Evolutionary conservation across 2,113 vertebrate species (phyloP), one percentile per base, ranked within the genome.

Genomic region (Bostrychus sinensis): DNA sequence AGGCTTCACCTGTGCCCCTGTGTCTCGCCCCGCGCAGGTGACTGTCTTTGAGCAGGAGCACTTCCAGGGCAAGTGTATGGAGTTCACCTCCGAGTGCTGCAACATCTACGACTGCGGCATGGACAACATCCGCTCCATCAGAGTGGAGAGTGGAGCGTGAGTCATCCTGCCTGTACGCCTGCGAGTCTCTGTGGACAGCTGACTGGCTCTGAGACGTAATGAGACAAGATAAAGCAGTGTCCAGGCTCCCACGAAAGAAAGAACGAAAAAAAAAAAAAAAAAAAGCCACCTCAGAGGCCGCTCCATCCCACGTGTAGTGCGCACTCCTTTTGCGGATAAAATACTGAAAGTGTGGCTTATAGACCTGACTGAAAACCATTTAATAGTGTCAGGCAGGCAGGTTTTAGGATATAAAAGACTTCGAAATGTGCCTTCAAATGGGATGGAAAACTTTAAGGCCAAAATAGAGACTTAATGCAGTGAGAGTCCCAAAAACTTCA

Each of bases 91-190:
- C 0, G 85, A 89, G 63, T 91, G 87, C 82, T 83, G 76, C 67
- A 91, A 84, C 84, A 88, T 91, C 80, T 48, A 81, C 8, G 30
- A 88, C 72, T 89, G 89, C 17, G 84, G 88, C 63, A 62, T 91
- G 70, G 86, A 89, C 84, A 85, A 83, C 81, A 86, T 91, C 73
- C 87, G 88, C 61, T 88, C 91, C 55, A 72, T 91, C 80, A 55
- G 83, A 62, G 84, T 88, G 77, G 86, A 90, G 86, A 88, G 86
- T 70, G 89, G 89, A 70, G 89, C 79, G 82, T 90, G 85, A 92
- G 88, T 90, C 77, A 82, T 65, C 64, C 70, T 74, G 68, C 77
- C 74, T 75, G 80, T 80, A 72, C 81, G 74, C 83, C 73, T 84
- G 71, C 66, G 51, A 28, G 66, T 78, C 62, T 77, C 78, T 68